Evolutionary conservation across 2,797 vertebrate species (phyloP).

Genomic region (Xenentodon cancila): DNA sequence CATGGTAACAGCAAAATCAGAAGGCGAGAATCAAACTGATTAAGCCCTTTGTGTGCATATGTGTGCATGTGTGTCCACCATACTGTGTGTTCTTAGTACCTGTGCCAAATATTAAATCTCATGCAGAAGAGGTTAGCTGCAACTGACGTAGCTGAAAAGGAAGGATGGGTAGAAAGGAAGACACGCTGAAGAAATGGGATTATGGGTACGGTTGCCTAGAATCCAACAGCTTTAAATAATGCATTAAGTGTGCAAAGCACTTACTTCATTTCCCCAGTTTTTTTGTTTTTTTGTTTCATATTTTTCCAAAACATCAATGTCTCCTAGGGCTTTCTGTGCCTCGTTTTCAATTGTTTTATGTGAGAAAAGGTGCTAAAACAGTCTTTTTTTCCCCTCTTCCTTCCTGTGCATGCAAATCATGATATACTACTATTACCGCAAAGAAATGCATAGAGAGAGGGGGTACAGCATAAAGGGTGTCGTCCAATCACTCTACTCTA

Average conservation of each 20-base stretch:
- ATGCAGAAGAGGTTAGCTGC: constrained; percentile 29
- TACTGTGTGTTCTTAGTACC: constrained; percentile 47
- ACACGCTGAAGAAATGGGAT: constrained; percentile 44
- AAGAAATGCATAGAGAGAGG: constrained; percentile 37
- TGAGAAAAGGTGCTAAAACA: constrained; percentile 7
- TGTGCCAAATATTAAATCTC: constrained; percentile 45
- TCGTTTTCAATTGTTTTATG: constrained; percentile 23
- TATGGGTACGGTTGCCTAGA: constrained; percentile 48
- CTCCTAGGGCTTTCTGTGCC: constrained; percentile 14
- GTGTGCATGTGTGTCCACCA: constrained; percentile 21
- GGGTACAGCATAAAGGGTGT: constrained; percentile 56
- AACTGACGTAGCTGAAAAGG: constrained; percentile 30
- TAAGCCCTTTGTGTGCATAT: constrained; percentile 46
- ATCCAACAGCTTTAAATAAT: constrained; percentile 75
- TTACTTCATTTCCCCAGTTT: constrained; percentile 49
- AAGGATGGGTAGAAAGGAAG: constrained; percentile 26
- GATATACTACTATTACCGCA: constrained; percentile 12
- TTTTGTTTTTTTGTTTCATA: constrained; percentile 35
- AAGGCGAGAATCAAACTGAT: constrained; percentile 69
- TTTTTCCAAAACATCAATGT: constrained; percentile 43
- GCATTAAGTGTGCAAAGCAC: constrained; percentile 64
- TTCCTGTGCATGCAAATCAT: constrained; percentile 12
- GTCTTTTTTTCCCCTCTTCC: not conserved
- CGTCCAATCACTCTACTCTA: constrained; percentile 61
- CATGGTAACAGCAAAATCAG: constrained; percentile 79